Base-by-base conservation (phyloP, 2,797 vertebrate species). In the Betta splendens region DNA sequence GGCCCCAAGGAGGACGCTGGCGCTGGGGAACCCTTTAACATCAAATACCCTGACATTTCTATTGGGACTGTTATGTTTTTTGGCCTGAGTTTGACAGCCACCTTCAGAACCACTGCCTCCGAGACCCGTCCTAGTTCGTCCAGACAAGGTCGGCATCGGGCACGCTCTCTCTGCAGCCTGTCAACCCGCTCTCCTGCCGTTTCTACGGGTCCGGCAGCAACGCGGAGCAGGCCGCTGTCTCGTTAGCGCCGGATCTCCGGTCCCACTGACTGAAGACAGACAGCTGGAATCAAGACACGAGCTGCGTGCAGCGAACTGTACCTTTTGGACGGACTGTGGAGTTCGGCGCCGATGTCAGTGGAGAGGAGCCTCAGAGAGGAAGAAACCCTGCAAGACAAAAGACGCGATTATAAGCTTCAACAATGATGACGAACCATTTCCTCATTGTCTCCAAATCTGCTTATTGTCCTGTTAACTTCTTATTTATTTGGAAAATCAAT, bases 101-200 rank as follows among this genome's bases (percentile, higher is more conserved):
- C 5, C 15, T 51, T 73, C 35, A 21, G 40, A 69, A 50, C 36
- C 33, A 60, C 60, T 42, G 66, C 69, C 80, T 73, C 28, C 3
- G 61, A 65, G 67, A 73, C 68, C 38, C 55, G 74, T 64, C 7
- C 15, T n/a, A 39, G 72, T 62, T 64, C 54, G 79, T 64, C 42
- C 56, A 61, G 57, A 79, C 79, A 85, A 88, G 81, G 87, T 86
- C 85, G 80, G 83, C 60, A 52, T n/a, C n/a, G n/a, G n/a, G n/a
- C 56, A 0, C 62, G 46, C 58, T 45, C 53, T 67, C 57, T 57
- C 64, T 72, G 61, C 31, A 22, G 69, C 64, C 53, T 57, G 63
- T 74, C 39, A 79, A 60, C 62, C 33, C 55, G 68, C 64, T 74
- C 51, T 67, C 40, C 40, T 51, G 31, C 7, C 3, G 2, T 64